Conservation (phyloP, 2,797 vertebrate genomes). For the Pterois miles region DNA sequence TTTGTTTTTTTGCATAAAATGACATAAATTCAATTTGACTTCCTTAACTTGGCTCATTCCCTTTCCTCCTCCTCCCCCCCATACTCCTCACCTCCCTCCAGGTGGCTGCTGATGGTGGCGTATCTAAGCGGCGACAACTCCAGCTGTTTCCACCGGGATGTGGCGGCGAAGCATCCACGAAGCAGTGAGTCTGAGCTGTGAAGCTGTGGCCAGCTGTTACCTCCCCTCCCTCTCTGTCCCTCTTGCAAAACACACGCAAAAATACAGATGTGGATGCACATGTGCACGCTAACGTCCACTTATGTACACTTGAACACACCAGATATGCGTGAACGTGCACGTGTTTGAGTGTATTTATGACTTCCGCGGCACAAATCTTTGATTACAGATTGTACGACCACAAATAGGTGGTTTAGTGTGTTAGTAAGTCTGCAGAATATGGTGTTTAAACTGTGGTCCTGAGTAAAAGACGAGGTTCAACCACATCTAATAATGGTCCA, state of each 20-base stretch:
- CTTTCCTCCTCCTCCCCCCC: too few species aligned
- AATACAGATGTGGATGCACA: conserved; percentile 30
- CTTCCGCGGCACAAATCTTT: conserved; percentile 66
- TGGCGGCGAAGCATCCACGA: not conserved
- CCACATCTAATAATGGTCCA: conserved; percentile 50
- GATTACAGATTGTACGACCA: conserved; percentile 63
- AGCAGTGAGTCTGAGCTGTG: conserved; percentile 10
- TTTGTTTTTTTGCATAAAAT: not conserved
- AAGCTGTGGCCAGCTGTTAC: conserved; percentile 59
- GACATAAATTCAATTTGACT: conserved; percentile 28
- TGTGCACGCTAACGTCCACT: conserved; percentile 2
- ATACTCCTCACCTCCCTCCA: conserved; percentile 6
- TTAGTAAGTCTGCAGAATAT: conserved; percentile 31
- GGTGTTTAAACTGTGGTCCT: conserved; percentile 43
- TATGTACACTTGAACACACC: not conserved
- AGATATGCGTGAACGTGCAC: conserved; percentile 14
- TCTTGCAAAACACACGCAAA: conserved; percentile 37
- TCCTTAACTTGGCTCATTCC: not conserved
- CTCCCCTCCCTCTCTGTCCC: conserved; percentile 8
- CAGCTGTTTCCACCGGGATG: conserved; percentile 65
- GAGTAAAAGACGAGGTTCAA: conserved; percentile 45
- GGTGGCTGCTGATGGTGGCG: conserved; percentile 33
- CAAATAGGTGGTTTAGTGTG: conserved; percentile 58
- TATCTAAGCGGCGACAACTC: conserved; percentile 41
- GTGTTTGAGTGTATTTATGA: conserved; percentile 55